These are phyloP conservation scores for Patella depressa DNA, from an alignment of 2,888 invertebrate species.

Conservation along the genomic window DNA sequence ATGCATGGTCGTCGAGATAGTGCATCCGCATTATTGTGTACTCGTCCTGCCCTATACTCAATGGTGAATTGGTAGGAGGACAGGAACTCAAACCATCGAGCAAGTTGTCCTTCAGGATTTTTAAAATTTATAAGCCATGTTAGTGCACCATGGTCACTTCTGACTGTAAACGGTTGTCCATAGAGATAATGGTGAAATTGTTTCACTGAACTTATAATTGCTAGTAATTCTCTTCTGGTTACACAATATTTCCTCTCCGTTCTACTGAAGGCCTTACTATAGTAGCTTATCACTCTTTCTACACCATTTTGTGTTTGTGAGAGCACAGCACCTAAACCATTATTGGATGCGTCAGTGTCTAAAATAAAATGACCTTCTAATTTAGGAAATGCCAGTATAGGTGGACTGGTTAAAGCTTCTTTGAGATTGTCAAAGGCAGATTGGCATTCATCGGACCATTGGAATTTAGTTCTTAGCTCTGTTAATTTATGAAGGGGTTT, in stretches of 20 bases:
- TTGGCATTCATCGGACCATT: neutral
- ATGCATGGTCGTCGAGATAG: conserved; percentile 17
- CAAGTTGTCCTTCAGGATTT: conserved; percentile 26
- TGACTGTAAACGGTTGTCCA: conserved; percentile 30
- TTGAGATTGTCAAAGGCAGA: neutral
- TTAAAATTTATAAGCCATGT: neutral
- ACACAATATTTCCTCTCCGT: no score
- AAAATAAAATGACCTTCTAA: neutral
- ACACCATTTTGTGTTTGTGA: neutral
- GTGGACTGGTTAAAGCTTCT: conserved; percentile 1
- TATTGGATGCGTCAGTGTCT: conserved; percentile 6
- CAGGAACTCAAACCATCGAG: conserved; percentile 27
- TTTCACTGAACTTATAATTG: conserved; percentile 25
- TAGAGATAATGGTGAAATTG: conserved; percentile 34
- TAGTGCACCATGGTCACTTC: conserved; percentile 40
- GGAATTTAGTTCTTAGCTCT: neutral
- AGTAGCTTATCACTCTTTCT: no score
- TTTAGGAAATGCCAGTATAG: neutral
- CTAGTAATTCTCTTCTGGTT: no score
- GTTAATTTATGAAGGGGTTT: conserved; percentile 4
- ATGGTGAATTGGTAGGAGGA: conserved; percentile 19
- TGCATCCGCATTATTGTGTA: conserved; percentile 23
- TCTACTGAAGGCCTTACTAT: no score
- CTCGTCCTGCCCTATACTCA: conserved; percentile 26
- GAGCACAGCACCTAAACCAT: neutral